phyloP scores from a whole-genome alignment of 2,888 invertebrate genomes.

The Andrena marginata region DNA sequence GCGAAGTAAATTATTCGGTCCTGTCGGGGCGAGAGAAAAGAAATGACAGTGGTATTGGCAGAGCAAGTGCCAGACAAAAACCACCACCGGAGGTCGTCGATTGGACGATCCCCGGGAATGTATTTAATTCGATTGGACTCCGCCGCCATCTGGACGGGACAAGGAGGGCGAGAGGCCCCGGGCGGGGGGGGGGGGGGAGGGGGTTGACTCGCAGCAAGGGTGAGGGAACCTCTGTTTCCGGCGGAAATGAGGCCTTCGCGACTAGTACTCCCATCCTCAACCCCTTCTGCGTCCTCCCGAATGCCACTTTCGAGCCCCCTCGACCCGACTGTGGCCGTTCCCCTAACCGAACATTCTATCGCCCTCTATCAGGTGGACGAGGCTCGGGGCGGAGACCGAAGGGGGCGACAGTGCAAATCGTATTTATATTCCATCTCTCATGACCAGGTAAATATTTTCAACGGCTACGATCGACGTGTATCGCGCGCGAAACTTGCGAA shows the following conservation, averaged over 20 bases:
- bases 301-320: conserved; percentile 42
- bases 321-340: conserved; percentile 37
- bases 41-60: conserved; percentile 44
- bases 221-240: conserved; percentile 81
- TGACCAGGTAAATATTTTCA: conserved; percentile 76
- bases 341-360: conserved; percentile 55
- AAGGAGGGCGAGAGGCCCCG: conserved; percentile 31
- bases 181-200: not conserved
- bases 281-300: conserved; percentile 53
- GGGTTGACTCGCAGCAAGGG: conserved; percentile 57
- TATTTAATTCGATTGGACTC: conserved; percentile 81
- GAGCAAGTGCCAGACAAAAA: conserved; percentile 61
- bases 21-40: conserved; percentile 22
- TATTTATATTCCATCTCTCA: conserved; percentile 83
- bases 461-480: conserved; percentile 7
- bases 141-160: conserved; percentile 60
- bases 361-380: conserved; percentile 59
- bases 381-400: not conserved
- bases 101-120: conserved; percentile 77
- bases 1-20: conserved; percentile 43
- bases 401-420: conserved; percentile 76
- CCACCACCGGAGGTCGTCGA: conserved; percentile 50
- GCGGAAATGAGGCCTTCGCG: conserved; percentile 83
- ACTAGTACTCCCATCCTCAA: conserved; percentile 66
- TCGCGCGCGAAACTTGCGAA: conserved; percentile 8